Percentiles rank a stretch among this genome's conserved stretches.
Conservation (phyloP, 2,888 invertebrate species). For the Axea sp. region DNA sequence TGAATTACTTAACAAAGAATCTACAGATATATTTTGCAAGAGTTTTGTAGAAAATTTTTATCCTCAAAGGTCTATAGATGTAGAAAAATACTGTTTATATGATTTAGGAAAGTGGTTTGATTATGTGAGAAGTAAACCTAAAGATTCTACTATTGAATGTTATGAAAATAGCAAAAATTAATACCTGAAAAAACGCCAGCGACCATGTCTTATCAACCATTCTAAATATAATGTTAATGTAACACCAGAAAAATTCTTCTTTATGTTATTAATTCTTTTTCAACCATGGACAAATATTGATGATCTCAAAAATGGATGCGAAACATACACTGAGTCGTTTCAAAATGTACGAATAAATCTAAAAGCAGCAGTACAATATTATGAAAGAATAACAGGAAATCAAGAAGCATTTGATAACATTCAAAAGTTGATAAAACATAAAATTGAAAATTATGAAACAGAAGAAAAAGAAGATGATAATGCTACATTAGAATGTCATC, state of each 20-base stretch:
- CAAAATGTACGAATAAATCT: too few relatives aligned
- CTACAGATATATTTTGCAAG: not conserved
- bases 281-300: not conserved
- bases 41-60: not conserved
- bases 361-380: not conserved
- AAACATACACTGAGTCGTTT: too few relatives aligned
- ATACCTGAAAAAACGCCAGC: not conserved
- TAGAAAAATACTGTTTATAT: not conserved
- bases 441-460: too few relatives aligned
- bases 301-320: not conserved
- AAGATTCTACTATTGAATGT: conserved; percentile 27
- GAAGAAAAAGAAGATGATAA: not conserved
- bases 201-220: not conserved
- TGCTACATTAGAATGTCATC: not conserved
- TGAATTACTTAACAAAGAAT: not conserved
- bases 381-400: not conserved
- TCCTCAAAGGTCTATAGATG: not conserved
- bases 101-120: not conserved
- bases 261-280: not conserved
- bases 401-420: not conserved
- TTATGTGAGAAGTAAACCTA: not conserved
- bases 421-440: not conserved
- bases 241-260: not conserved
- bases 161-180: not conserved
- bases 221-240: not conserved